These are phyloP conservation scores for Pristionchus mayeri DNA, from an alignment of 2,888 invertebrate genomes.

Conservation along the genomic window DNA sequence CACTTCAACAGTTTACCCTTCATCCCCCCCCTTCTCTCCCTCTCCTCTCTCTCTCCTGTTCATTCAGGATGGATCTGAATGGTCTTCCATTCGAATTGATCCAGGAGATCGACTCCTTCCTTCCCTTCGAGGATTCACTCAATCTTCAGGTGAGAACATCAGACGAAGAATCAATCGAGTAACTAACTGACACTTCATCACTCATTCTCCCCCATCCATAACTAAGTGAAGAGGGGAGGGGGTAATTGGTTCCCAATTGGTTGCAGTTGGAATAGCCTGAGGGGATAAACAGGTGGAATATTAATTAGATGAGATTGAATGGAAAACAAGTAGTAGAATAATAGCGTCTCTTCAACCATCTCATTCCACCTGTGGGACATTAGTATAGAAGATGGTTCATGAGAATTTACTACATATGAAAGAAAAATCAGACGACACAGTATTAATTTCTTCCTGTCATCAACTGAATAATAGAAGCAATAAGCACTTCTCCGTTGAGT, in stretches of 20 bases:
- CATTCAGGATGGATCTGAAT: slow-evolving; percentile 51
- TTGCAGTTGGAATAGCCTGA: neutral
- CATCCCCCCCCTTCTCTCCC: neutral
- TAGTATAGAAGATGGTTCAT: neutral
- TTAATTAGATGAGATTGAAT: slow-evolving; percentile 20
- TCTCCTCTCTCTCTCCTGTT: neutral
- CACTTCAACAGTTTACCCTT: too few species aligned
- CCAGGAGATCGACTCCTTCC: slow-evolving; percentile 58
- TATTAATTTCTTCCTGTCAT: too few species aligned
- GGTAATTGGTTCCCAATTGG: neutral
- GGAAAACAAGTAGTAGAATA: neutral
- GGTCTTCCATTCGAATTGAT: slow-evolving; percentile 60
- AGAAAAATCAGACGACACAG: too few species aligned
- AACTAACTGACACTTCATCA: neutral
- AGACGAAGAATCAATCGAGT: slow-evolving; percentile 33
- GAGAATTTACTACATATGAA: too few species aligned
- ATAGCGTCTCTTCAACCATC: neutral
- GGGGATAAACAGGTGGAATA: slow-evolving; percentile 39
- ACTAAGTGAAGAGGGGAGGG: neutral
- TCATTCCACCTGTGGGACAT: neutral
- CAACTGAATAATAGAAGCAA: too few species aligned
- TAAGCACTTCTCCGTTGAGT: too few species aligned
- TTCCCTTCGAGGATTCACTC: slow-evolving; percentile 62
- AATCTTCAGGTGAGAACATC: slow-evolving; percentile 62
- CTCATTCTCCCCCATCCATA: neutral